Evolutionary conservation across 2,888 invertebrate genomes (phyloP), one percentile per base, ranked within the genome.

Genomic region (Petrolisthes manimaculis): DNA sequence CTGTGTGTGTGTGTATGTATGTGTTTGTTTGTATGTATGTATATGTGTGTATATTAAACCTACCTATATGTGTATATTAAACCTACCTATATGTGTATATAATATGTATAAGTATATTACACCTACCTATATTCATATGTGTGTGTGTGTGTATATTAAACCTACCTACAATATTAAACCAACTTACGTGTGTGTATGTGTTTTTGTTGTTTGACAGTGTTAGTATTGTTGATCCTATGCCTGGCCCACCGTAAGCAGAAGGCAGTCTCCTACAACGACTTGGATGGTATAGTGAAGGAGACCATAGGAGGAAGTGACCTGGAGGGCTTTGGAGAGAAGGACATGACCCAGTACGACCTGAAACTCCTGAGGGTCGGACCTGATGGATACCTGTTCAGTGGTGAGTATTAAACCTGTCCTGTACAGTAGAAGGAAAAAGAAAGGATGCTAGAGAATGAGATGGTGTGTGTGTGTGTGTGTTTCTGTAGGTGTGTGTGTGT

Each of bases 251-350:
- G 89, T 14, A 71, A 82, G 51, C 84, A 89, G 86, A 85, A 89
- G 75, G 56, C 88, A 5, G 71, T 88, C 5, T 89, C 89, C 3
- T 89, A 86, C 77, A 86, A 89, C 9, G 91, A 91, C 69, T 79
- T 91, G 81, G 88, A 90, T 79, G 89, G 89, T 55, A 86, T 91
- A 54, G 91, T 91, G n/a, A 91, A 91, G 83, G 89, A 91, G 79
- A 88, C 91, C 61, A 89, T 91, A 69, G 91, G 91, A 0, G 82
- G 85, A 74, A 91, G 86, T 67, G 89, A 91, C 80, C 61, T 91
- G 61, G 91, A 91, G 74, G 91, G 91, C 86, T 91, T 84, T 82
- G 91, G 89, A 0, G 91, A 91, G 85, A 91, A 89, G 83, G 91
- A 91, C 85, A 88, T 88, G 84, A 89, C 89, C 54, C 88, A 89